A percentile compares a stretch with the other conserved stretches of the same genome.
Conservation (phyloP, 2,888 invertebrate species). For the Hirtodrosophila alboralis region DNA sequence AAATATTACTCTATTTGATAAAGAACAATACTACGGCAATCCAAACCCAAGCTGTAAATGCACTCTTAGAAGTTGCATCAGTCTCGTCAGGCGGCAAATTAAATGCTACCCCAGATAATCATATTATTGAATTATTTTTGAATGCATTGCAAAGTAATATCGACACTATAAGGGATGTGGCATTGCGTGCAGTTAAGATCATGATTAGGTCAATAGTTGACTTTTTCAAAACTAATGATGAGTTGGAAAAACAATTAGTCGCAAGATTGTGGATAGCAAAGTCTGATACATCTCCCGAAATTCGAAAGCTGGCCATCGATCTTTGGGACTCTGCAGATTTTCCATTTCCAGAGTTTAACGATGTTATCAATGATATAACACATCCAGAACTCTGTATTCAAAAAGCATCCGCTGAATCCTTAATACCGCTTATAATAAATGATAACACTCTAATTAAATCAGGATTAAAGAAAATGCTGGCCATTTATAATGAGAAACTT, state of each 20-base stretch:
- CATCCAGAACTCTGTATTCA: constrained; percentile 93
- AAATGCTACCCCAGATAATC: constrained; percentile 87
- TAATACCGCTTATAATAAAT: constrained; percentile 88
- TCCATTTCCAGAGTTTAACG: constrained; percentile 84
- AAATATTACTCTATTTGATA: constrained; percentile 91
- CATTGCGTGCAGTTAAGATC: constrained; percentile 89
- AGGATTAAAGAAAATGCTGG: constrained; percentile 88
- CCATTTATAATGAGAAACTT: constrained; percentile 90
- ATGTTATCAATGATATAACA: constrained; percentile 88
- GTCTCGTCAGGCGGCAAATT: constrained; percentile 89
- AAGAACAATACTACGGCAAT: constrained; percentile 89
- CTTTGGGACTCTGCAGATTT: constrained; percentile 87
- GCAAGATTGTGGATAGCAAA: constrained; percentile 93
- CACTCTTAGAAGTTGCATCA: constrained; percentile 91
- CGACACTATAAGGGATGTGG: constrained; percentile 90
- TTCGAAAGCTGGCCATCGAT: constrained; percentile 87
- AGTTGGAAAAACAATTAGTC: constrained; percentile 86
- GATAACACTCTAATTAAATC: constrained; percentile 85
- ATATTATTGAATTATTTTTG: constrained; percentile 91
- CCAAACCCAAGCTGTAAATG: constrained; percentile 91
- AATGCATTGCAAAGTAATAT: constrained; percentile 90
- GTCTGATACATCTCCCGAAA: constrained; percentile 91
- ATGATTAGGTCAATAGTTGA: constrained; percentile 87
- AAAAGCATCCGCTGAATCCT: constrained; percentile 91
- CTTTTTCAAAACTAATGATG: constrained; percentile 23